Conservation (phyloP, 2,797 vertebrate species). For the Scolopax rusticola region DNA sequence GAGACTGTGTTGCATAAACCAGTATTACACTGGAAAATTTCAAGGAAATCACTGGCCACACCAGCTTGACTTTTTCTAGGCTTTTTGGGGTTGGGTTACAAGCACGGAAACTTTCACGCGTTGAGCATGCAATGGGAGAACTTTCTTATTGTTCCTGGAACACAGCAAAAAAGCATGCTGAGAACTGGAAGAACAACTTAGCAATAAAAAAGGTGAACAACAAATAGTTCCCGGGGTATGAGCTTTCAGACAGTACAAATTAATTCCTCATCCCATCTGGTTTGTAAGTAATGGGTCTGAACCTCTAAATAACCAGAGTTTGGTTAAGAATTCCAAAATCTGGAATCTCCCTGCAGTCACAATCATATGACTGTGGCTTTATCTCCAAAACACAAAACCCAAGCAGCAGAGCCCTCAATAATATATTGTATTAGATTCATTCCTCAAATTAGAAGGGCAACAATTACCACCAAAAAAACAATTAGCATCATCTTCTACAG, state of each 20-base stretch:
- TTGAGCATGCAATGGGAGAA: constrained; percentile 16
- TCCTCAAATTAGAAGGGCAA: background rate
- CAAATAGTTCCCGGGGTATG: constrained; percentile 4
- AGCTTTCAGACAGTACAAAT: constrained; percentile 29
- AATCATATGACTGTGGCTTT: background rate
- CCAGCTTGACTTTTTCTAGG: constrained; percentile 8
- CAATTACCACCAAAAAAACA: background rate
- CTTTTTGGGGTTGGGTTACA: constrained; percentile 23
- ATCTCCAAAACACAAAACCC: background rate
- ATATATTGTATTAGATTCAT: background rate
- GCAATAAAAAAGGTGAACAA: constrained; percentile 63
- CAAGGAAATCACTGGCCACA: background rate
- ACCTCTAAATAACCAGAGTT: background rate
- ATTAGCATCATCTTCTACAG: background rate
- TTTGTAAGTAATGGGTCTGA: background rate
- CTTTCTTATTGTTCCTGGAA: constrained; percentile 58
- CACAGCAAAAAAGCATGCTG: constrained; percentile 55
- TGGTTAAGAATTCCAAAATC: background rate
- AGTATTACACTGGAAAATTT: background rate
- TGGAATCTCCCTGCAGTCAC: background rate
- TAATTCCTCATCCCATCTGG: constrained; percentile 4
- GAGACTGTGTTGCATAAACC: background rate
- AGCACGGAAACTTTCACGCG: constrained; percentile 31
- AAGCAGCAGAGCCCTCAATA: background rate
- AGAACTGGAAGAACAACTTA: constrained; percentile 63